phyloP scores from a whole-genome alignment of 1,140 invertebrate species.

The Phymorhynchus buccinoides region DNA sequence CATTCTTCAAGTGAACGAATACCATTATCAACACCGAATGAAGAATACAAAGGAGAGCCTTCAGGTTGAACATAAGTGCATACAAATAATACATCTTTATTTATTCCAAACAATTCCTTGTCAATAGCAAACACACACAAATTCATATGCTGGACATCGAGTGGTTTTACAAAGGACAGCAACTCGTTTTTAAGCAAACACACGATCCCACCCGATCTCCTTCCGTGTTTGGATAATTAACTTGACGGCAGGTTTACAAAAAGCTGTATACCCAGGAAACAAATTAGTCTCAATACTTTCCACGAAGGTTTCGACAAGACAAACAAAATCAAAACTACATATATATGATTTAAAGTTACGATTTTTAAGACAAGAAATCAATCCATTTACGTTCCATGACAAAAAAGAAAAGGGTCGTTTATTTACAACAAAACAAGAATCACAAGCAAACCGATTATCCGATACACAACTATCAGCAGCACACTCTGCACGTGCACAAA shows the following conservation, averaged over 20 bases:
- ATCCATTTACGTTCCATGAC: conserved; percentile 6
- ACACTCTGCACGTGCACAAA: neutral
- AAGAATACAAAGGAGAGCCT: neutral
- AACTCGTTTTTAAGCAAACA: neutral
- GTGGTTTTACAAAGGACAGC: too few relatives aligned
- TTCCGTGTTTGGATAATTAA: neutral
- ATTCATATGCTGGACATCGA: neutral
- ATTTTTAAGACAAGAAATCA: neutral
- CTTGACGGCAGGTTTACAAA: conserved; percentile 5
- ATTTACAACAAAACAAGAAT: neutral
- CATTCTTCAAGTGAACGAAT: neutral
- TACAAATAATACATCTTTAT: neutral
- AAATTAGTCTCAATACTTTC: neutral
- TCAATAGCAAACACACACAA: neutral
- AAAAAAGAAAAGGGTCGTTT: neutral
- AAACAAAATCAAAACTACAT: neutral
- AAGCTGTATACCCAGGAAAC: neutral
- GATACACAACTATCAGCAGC: neutral
- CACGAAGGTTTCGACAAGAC: neutral
- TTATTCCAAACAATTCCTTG: conserved; percentile 6
- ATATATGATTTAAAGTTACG: neutral
- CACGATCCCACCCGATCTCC: neutral
- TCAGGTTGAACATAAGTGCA: neutral
- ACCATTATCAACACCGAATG: neutral
- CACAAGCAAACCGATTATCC: neutral